phyloP scores from a whole-genome alignment of 1,140 invertebrate genomes.

The Stegodyphus dumicola region DNA sequence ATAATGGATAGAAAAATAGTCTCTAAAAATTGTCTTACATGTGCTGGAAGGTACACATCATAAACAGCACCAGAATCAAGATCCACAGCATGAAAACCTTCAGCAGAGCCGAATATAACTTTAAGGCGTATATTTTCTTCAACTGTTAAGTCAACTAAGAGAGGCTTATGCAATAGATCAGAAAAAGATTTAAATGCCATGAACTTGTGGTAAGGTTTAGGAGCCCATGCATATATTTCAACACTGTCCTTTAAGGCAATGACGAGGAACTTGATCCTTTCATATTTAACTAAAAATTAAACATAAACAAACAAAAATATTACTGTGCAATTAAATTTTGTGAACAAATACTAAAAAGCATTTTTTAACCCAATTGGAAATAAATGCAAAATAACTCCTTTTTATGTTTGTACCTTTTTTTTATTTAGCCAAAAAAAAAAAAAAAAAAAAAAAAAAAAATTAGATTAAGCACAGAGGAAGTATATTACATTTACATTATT shows the following conservation, averaged over 20 bases:
- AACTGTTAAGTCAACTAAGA: constrained; percentile 96
- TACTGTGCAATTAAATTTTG: too few relatives aligned
- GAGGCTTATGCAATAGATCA: constrained; percentile 81
- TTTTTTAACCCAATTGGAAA: too few relatives aligned
- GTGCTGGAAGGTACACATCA: constrained; percentile 98
- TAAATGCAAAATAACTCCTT: too few relatives aligned
- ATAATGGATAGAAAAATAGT: too few relatives aligned
- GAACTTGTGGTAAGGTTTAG: constrained; percentile 99
- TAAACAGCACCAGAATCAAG: constrained; percentile 96
- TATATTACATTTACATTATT: too few relatives aligned
- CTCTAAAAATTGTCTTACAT: constrained; percentile 75
- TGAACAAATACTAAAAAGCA: too few relatives aligned
- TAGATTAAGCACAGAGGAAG: too few relatives aligned
- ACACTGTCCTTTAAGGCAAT: constrained; percentile 98
- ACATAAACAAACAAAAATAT: neutral
- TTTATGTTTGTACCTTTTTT: too few relatives aligned
- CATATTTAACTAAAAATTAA: constrained; percentile 86
- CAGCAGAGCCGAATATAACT: constrained; percentile 97
- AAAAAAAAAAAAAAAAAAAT: too few relatives aligned
- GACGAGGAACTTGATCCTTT: constrained; percentile 98
- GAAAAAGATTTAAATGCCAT: constrained; percentile 98
- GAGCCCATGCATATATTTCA: constrained; percentile 99
- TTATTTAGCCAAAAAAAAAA: too few relatives aligned
- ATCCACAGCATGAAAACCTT: constrained; percentile 99
- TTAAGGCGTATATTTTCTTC: constrained; percentile 98